These are phyloP conservation scores for Monochamus saltuarius DNA, from an alignment of 1,140 invertebrate species.

Conservation along the genomic window DNA sequence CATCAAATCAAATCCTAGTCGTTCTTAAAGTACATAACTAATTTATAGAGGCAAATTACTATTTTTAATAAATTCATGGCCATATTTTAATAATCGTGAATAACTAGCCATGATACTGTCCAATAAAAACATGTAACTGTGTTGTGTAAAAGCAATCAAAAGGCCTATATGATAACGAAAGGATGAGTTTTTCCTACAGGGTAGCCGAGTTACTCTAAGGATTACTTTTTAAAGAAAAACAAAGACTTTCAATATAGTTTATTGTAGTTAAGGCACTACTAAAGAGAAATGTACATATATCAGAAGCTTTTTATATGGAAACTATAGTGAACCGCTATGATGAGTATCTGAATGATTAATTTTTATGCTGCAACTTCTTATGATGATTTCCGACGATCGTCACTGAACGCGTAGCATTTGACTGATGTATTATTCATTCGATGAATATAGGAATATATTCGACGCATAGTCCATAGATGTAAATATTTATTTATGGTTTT, in stretches of 20 bases:
- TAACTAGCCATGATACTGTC: slow-evolving; percentile 42
- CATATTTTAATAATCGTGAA: slow-evolving; percentile 37
- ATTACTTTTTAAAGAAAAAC: slow-evolving; percentile 1
- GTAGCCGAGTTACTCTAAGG: slow-evolving; percentile 39
- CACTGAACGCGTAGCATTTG: slow-evolving; percentile 31
- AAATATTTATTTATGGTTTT: slow-evolving; percentile 40
- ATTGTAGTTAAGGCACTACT: slow-evolving; percentile 32
- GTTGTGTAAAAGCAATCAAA: slow-evolving; percentile 48
- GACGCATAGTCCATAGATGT: slow-evolving; percentile 43
- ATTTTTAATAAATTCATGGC: slow-evolving; percentile 45
- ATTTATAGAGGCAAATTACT: slow-evolving; percentile 46
- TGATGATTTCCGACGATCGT: slow-evolving; percentile 24
- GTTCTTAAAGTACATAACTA: slow-evolving; percentile 44
- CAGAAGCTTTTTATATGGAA: slow-evolving; percentile 52
- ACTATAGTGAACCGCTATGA: slow-evolving; percentile 33
- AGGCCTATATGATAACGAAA: slow-evolving; percentile 40
- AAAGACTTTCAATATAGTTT: slow-evolving; percentile 33
- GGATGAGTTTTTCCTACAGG: slow-evolving; percentile 40
- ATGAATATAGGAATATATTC: slow-evolving; percentile 26
- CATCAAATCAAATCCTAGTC: slow-evolving; percentile 51
- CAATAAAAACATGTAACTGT: slow-evolving; percentile 36
- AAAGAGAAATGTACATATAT: slow-evolving; percentile 49
- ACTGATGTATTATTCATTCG: slow-evolving; percentile 34
- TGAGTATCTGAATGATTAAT: slow-evolving; percentile 25
- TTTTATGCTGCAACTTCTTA: slow-evolving; percentile 40